Conservation (phyloP, 2,888 invertebrate genomes). For the Tetranychus piercei region DNA sequence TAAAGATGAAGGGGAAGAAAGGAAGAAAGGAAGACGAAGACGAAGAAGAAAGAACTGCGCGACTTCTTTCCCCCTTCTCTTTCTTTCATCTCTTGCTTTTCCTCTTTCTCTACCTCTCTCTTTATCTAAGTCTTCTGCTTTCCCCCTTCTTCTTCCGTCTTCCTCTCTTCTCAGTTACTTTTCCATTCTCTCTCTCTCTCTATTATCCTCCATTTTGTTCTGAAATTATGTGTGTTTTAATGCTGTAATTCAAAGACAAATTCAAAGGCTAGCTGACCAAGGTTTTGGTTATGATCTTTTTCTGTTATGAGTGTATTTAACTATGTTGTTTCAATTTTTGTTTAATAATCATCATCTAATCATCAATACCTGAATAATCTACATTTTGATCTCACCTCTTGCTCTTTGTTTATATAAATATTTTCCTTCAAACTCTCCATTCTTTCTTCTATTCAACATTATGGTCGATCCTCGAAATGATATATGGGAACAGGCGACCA, state of each 20-base stretch:
- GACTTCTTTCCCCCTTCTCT: background rate
- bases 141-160: constrained; percentile 25
- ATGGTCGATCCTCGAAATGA: no score
- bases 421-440: no score
- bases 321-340: no score
- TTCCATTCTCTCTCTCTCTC: constrained; percentile 15
- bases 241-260: background rate
- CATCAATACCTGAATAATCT: no score
- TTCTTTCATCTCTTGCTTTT: background rate
- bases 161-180: constrained; percentile 25
- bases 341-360: no score
- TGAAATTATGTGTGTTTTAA: background rate
- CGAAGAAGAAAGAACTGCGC: background rate
- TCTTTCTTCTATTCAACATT: no score
- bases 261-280: background rate
- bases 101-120: background rate
- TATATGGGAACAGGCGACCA: no score
- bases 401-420: no score
- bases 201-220: background rate
- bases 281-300: background rate
- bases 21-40: background rate
- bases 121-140: constrained; percentile 15
- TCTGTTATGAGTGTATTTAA: background rate
- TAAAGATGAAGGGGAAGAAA: background rate
- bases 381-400: no score